These are phyloP conservation scores for Anastrepha obliqua DNA, from an alignment of 1,140 invertebrate species.

Conservation along the genomic window DNA sequence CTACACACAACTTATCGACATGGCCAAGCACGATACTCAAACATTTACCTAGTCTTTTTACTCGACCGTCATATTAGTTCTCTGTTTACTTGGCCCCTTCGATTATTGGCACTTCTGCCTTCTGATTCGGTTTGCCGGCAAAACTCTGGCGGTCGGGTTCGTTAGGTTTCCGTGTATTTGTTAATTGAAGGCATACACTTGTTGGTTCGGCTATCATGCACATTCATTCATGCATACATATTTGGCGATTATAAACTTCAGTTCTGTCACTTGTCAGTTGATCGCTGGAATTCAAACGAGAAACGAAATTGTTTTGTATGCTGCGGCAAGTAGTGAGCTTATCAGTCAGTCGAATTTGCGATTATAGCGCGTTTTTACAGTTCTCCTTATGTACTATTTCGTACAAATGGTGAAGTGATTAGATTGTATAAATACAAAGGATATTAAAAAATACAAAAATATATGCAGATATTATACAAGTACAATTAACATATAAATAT, in stretches of 20 bases:
- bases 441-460: background rate
- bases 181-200: constrained; percentile 38
- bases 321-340: background rate
- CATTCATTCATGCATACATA: background rate
- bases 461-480: background rate
- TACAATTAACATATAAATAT: too few relatives aligned
- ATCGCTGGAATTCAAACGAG: constrained; percentile 28
- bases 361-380: background rate
- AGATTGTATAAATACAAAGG: background rate
- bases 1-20: constrained; percentile 5
- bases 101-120: constrained; percentile 34
- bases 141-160: background rate
- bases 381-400: background rate
- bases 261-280: constrained; percentile 30
- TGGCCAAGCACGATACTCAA: background rate
- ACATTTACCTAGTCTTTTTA: background rate
- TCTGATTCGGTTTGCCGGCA: constrained; percentile 35
- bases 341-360: constrained; percentile 6
- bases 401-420: background rate
- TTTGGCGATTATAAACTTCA: background rate
- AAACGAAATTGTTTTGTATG: constrained; percentile 31
- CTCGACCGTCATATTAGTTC: constrained; percentile 20
- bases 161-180: constrained; percentile 17
- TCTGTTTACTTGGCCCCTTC: constrained; percentile 31
- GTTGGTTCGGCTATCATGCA: constrained; percentile 1